Evolutionary conservation across 2,113 vertebrate genomes (phyloP).

Genomic region (Gorsachius goisagi): DNA sequence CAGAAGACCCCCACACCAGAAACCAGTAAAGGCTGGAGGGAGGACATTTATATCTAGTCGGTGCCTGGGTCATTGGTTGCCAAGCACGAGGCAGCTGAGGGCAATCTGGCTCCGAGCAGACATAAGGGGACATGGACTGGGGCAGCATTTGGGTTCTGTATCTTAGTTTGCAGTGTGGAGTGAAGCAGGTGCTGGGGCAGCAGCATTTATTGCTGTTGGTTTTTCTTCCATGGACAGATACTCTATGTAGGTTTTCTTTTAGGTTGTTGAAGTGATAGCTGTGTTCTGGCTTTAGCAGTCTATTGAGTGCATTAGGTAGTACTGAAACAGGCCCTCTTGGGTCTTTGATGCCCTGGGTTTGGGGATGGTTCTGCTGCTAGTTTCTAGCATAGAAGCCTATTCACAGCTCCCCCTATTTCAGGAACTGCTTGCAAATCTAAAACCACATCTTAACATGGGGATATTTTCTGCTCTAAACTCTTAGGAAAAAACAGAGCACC

Average conservation of each 20-base stretch:
- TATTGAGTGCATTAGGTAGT: rapidly evolving
- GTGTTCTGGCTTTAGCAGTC: neutral
- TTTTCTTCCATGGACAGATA: neutral
- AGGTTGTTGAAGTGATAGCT: neutral
- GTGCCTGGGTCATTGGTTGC: neutral
- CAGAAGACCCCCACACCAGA: neutral
- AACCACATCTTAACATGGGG: neutral
- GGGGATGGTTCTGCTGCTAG: neutral
- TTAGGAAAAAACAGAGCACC: neutral
- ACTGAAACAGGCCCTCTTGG: neutral
- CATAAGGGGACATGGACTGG: rapidly evolving
- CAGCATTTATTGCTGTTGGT: rapidly evolving
- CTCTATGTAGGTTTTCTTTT: neutral
- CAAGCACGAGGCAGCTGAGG: neutral
- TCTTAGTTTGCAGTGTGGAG: too few species aligned
- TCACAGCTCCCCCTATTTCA: neutral
- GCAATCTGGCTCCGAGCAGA: neutral
- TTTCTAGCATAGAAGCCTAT: neutral
- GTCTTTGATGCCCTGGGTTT: neutral
- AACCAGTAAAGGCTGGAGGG: rapidly evolving
- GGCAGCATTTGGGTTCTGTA: rapidly evolving
- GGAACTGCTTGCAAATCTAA: neutral
- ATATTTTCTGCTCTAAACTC: neutral
- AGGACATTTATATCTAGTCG: neutral
- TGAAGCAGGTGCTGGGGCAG: too few species aligned